Evolutionary conservation across 1,140 invertebrate species (phyloP).

Genomic region (Glomeris maerens): DNA sequence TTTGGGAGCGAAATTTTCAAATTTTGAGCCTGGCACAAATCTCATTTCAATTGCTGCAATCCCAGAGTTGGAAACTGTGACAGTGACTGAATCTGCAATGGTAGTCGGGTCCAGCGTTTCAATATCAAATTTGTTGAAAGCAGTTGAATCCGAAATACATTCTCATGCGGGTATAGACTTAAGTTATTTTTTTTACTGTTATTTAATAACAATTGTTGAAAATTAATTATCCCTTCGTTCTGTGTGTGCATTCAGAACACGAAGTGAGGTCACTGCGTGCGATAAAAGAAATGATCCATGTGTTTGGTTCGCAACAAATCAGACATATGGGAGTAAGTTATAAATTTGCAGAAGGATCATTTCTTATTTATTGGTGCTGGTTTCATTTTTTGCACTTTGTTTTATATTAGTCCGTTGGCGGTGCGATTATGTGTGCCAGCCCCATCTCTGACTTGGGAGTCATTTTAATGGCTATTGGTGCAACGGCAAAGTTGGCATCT

Average conservation of each 20-base stretch:
- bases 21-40: too few species aligned
- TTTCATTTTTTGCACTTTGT: neutral
- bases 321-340: slow-evolving; percentile 56
- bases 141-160: slow-evolving; percentile 40
- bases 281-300: slow-evolving; percentile 72
- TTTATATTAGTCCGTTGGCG: slow-evolving; percentile 56
- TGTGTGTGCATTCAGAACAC: slow-evolving; percentile 29
- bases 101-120: slow-evolving; percentile 33
- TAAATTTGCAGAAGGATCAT: neutral
- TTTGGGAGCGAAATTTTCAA: slow-evolving; percentile 14
- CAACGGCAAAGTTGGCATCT: slow-evolving; percentile 38
- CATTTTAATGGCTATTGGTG: slow-evolving; percentile 63
- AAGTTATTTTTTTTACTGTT: slow-evolving; percentile 26
- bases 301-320: slow-evolving; percentile 90
- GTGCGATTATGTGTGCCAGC: slow-evolving; percentile 88
- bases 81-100: too few species aligned
- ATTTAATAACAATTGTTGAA: neutral
- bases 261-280: slow-evolving; percentile 54
- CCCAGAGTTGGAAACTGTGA: too few species aligned
- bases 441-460: slow-evolving; percentile 93
- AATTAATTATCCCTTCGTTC: neutral
- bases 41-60: too few species aligned
- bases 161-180: slow-evolving; percentile 7
- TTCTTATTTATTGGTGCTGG: neutral
- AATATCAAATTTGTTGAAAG: slow-evolving; percentile 45